Conservation (phyloP, 2,888 invertebrate genomes). For the Cephus nigrinus region DNA sequence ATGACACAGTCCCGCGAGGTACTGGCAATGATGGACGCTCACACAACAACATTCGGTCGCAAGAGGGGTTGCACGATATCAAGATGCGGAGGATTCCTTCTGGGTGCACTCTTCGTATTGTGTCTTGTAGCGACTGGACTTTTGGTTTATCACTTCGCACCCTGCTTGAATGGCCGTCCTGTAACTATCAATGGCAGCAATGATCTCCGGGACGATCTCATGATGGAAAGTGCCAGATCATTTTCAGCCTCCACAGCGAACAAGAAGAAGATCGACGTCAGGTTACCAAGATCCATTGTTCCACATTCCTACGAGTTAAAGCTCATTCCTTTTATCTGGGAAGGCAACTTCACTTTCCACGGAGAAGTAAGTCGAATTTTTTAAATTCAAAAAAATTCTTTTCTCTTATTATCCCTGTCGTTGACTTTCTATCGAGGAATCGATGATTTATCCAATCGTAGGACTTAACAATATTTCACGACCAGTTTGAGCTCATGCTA, state of each 20-base stretch:
- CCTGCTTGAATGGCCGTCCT: constrained; percentile 71
- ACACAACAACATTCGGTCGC: constrained; percentile 74
- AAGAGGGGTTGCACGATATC: constrained; percentile 76
- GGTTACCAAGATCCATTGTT: constrained; percentile 75
- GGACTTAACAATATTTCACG: neutral
- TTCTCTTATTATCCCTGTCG: neutral
- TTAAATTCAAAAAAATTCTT: too few relatives aligned
- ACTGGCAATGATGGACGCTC: constrained; percentile 73
- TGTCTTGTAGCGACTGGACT: constrained; percentile 79
- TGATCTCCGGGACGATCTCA: constrained; percentile 27
- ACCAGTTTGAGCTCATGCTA: neutral
- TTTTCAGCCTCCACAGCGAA: constrained; percentile 34
- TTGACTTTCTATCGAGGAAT: neutral
- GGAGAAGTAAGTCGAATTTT: constrained; percentile 67
- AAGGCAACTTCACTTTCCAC: constrained; percentile 82
- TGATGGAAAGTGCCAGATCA: constrained; percentile 25
- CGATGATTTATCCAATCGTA: neutral
- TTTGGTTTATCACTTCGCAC: constrained; percentile 81
- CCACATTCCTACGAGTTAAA: constrained; percentile 79
- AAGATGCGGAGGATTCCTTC: constrained; percentile 72
- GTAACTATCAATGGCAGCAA: constrained; percentile 23
- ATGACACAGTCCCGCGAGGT: constrained; percentile 67
- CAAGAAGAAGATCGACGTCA: constrained; percentile 70
- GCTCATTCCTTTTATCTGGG: constrained; percentile 78
- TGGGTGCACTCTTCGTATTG: constrained; percentile 74